These are phyloP conservation scores for Xylocampa areola DNA, from an alignment of 2,888 invertebrate species.

Conservation along the genomic window DNA sequence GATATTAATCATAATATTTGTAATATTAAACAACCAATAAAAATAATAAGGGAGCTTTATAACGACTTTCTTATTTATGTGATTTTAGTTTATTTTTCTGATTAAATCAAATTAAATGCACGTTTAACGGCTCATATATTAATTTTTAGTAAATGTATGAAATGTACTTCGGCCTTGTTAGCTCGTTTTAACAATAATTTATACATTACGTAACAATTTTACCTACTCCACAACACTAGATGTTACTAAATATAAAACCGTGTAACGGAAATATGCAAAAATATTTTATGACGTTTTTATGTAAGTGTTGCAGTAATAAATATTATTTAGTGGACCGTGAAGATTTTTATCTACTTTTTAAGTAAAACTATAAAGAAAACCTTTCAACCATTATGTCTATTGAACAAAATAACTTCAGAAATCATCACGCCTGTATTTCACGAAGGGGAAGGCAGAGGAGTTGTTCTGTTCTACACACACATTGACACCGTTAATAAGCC, in stretches of 20 bases:
- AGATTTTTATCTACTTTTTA: slow-evolving; percentile 1
- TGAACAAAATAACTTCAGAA: background rate
- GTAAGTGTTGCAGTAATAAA: slow-evolving; percentile 2
- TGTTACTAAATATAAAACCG: slow-evolving; percentile 14
- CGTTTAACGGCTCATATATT: no score
- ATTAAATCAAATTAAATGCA: background rate
- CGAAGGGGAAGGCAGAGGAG: no score
- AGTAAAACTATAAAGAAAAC: slow-evolving; percentile 6
- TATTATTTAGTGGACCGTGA: slow-evolving; percentile 4
- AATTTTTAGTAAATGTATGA: no score
- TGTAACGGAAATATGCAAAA: slow-evolving; percentile 28
- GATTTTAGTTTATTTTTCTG: no score
- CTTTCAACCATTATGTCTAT: background rate
- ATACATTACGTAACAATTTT: slow-evolving; percentile 5
- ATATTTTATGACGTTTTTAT: slow-evolving; percentile 11
- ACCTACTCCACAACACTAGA: background rate
- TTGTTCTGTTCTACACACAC: no score
- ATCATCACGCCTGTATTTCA: background rate
- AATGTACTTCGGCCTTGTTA: no score
- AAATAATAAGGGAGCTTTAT: no score
- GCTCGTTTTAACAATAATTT: no score
- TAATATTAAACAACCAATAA: no score
- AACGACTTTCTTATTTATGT: no score
- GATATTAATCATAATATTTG: no score
- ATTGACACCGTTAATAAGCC: no score